These are phyloP conservation scores for Charanyca ferruginea DNA, from an alignment of 2,888 invertebrate species.

Conservation along the genomic window DNA sequence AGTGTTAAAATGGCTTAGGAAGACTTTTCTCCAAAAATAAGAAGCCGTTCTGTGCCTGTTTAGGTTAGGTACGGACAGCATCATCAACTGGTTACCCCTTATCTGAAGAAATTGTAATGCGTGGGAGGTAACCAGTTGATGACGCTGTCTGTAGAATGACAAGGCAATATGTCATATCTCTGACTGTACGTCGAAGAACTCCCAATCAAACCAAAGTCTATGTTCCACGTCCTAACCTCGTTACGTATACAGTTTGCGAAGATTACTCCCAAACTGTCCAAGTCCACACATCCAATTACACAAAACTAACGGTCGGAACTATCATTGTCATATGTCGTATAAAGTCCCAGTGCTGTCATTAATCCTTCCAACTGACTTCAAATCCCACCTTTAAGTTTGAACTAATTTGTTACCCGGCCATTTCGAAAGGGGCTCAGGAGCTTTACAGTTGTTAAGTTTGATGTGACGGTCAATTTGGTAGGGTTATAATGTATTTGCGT, in stretches of 20 bases:
- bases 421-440: slow-evolving; percentile 25
- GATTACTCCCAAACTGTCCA: slow-evolving; percentile 30
- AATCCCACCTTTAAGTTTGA: slow-evolving; percentile 47
- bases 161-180: too few relatives aligned
- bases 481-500: slow-evolving; percentile 4
- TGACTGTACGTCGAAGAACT: neutral
- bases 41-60: too few relatives aligned
- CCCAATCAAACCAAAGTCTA: slow-evolving; percentile 1
- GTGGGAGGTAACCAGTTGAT: too few relatives aligned
- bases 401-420: slow-evolving; percentile 48
- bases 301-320: slow-evolving; percentile 9
- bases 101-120: too few relatives aligned
- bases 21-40: too few relatives aligned
- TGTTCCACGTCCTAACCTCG: slow-evolving; percentile 8
- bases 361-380: slow-evolving; percentile 48
- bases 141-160: too few relatives aligned
- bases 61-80: too few relatives aligned
- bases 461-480: slow-evolving; percentile 12
- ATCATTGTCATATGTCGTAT: slow-evolving; percentile 33
- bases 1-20: too few relatives aligned
- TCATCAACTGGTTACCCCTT: too few relatives aligned
- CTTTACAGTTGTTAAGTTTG: slow-evolving; percentile 2
- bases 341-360: slow-evolving; percentile 33
- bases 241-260: slow-evolving; percentile 19
- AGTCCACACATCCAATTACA: slow-evolving; percentile 35